Percentiles rank a stretch among this genome's conserved stretches.
These are phyloP conservation scores for Holacanthella duospinosa DNA, from an alignment of 2,888 invertebrate species.

Conservation along the genomic window DNA sequence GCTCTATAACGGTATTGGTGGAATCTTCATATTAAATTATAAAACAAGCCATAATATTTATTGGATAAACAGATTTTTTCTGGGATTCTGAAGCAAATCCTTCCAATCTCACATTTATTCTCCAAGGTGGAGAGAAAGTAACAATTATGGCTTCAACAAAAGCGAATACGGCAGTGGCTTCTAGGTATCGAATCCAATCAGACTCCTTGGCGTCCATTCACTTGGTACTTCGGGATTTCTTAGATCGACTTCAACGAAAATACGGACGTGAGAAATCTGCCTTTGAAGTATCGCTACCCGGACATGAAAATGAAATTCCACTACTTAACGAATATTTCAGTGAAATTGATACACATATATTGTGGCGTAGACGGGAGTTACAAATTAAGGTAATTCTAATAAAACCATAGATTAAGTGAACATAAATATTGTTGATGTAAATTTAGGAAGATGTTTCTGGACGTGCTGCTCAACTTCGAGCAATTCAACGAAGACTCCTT, in stretches of 20 bases:
- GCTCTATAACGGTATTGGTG: slow-evolving; percentile 59
- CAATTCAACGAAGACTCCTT: slow-evolving; percentile 64
- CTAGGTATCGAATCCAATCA: slow-evolving; percentile 59
- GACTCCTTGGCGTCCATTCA: slow-evolving; percentile 56
- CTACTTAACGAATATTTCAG: slow-evolving; percentile 48
- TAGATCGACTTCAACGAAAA: slow-evolving; percentile 48
- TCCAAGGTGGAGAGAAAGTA: slow-evolving; percentile 31
- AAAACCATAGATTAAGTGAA: too few species aligned
- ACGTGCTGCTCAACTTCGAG: slow-evolving; percentile 59
- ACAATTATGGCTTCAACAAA: slow-evolving; percentile 31
- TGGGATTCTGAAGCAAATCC: slow-evolving; percentile 29
- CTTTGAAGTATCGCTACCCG: slow-evolving; percentile 20
- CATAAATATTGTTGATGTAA: neutral
- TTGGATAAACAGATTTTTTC: slow-evolving; percentile 28
- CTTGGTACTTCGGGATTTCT: slow-evolving; percentile 53
- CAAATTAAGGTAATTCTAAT: slow-evolving; percentile 35
- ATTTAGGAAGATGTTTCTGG: slow-evolving; percentile 43
- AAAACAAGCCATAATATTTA: slow-evolving; percentile 1
- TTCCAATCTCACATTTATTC: slow-evolving; percentile 25
- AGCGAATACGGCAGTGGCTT: slow-evolving; percentile 22
- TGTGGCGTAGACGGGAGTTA: slow-evolving; percentile 39
- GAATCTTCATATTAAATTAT: slow-evolving; percentile 24
- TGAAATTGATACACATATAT: slow-evolving; percentile 49
- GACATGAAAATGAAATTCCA: slow-evolving; percentile 26
- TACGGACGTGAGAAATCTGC: slow-evolving; percentile 39